These are phyloP conservation scores for Agonopterix subpropinquella DNA, from an alignment of 2,888 invertebrate genomes.

Conservation along the genomic window DNA sequence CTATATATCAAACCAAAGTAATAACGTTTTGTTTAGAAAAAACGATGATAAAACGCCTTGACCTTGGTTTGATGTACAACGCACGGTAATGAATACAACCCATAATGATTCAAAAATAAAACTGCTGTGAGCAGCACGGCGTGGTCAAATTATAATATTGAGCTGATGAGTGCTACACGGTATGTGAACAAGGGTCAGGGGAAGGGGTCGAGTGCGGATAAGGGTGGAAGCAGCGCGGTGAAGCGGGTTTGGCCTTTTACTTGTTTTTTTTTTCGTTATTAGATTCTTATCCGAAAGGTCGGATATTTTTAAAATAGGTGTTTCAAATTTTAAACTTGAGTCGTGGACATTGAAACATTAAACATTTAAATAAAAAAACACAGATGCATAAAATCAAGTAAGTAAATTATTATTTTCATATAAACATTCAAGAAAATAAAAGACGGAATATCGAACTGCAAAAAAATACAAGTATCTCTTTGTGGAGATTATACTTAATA, in stretches of 20 bases:
- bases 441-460: too few species aligned
- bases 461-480: too few species aligned
- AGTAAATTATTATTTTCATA: too few species aligned
- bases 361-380: too few species aligned
- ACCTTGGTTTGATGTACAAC: constrained; percentile 30
- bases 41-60: constrained; percentile 43
- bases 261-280: background rate
- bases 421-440: too few species aligned
- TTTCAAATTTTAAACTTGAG: too few species aligned
- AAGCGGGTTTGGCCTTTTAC: constrained; percentile 48
- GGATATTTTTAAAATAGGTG: too few species aligned
- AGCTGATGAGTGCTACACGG: constrained; percentile 67
- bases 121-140: constrained; percentile 27
- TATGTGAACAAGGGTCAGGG: constrained; percentile 38
- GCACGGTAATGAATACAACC: constrained; percentile 20
- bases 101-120: constrained; percentile 10
- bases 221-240: constrained; percentile 51
- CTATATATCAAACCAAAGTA: too few species aligned
- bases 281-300: background rate
- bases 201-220: constrained; percentile 30
- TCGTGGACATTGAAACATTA: too few species aligned
- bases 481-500: too few species aligned
- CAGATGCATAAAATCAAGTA: too few species aligned
- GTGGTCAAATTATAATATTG: constrained; percentile 29
- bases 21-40: background rate